These are phyloP conservation scores for Murina feae DNA, from an alignment of 2,113 vertebrate genomes.

Conservation along the genomic window DNA sequence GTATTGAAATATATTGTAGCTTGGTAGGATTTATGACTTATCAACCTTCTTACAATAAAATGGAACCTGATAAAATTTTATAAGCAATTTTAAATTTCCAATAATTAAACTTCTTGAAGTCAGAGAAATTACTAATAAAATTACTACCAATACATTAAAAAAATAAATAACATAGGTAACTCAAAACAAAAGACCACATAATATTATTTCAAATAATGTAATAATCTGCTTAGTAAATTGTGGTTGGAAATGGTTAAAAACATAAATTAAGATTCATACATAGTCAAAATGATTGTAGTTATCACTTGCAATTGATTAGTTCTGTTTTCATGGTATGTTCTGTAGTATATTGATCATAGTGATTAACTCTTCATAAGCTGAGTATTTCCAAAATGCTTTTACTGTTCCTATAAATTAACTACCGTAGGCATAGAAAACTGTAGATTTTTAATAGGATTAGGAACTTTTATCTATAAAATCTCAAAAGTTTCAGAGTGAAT, in stretches of 20 bases:
- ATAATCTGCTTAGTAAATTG: not conserved
- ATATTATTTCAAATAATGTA: conserved; percentile 9
- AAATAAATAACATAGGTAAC: not conserved
- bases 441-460: not conserved
- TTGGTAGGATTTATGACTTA: not conserved
- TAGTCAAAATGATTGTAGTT: not conserved
- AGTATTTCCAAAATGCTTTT: not conserved
- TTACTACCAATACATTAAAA: not conserved
- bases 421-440: not conserved
- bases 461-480: not conserved
- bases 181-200: not conserved
- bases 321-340: not conserved
- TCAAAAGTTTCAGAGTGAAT: not conserved
- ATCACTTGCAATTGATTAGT: not conserved
- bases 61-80: not conserved
- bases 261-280: not conserved
- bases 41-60: not conserved
- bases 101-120: not conserved
- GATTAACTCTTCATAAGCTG: not conserved
- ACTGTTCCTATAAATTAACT: not conserved
- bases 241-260: not conserved
- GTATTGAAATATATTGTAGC: not conserved
- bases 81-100: not conserved
- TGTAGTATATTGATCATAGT: not conserved
- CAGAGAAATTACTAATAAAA: not conserved